A percentile compares a stretch with the other conserved stretches of the same genome.
phyloP scores from a whole-genome alignment of 92 coral and sea anemone genomes.

The Pocillopora grandis region DNA sequence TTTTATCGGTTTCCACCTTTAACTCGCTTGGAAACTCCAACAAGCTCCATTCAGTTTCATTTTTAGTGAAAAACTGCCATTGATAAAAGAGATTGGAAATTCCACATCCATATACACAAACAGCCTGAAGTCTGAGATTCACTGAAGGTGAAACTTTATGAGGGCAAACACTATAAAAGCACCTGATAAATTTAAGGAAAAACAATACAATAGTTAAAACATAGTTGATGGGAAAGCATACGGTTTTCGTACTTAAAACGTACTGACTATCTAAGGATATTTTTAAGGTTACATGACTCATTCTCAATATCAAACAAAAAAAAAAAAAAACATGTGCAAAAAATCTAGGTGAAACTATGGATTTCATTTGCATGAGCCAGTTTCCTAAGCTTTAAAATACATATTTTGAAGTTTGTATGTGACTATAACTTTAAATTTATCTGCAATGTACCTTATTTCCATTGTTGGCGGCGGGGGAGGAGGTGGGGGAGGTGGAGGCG shows the following conservation, averaged over 20 bases:
- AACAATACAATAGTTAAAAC: not conserved
- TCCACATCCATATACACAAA: slow-evolving; percentile 8
- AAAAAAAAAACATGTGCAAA: too few species aligned
- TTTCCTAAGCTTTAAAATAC: too few species aligned
- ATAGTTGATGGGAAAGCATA: too few species aligned
- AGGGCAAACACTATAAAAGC: slow-evolving; percentile 18
- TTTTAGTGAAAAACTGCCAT: slow-evolving; percentile 5
- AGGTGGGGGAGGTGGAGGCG: slow-evolving; percentile 73
- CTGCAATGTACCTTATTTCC: slow-evolving; percentile 67
- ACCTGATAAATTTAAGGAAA: not conserved
- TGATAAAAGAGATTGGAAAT: not conserved
- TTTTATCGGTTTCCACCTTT: not conserved
- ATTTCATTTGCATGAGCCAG: too few species aligned
- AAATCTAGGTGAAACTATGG: too few species aligned
- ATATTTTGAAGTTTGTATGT: too few species aligned
- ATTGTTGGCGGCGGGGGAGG: slow-evolving; percentile 79
- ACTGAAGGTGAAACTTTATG: slow-evolving; percentile 8
- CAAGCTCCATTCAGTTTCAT: not conserved
- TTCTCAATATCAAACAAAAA: too few species aligned
- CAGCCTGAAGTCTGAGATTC: slow-evolving; percentile 38
- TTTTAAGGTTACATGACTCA: too few species aligned
- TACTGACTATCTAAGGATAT: not conserved
- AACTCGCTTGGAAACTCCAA: slow-evolving; percentile 4
- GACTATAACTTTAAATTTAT: too few species aligned
- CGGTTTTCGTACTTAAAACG: not conserved